phyloP scores from a whole-genome alignment of 2,113 vertebrate species.

The Marmota monax region DNA sequence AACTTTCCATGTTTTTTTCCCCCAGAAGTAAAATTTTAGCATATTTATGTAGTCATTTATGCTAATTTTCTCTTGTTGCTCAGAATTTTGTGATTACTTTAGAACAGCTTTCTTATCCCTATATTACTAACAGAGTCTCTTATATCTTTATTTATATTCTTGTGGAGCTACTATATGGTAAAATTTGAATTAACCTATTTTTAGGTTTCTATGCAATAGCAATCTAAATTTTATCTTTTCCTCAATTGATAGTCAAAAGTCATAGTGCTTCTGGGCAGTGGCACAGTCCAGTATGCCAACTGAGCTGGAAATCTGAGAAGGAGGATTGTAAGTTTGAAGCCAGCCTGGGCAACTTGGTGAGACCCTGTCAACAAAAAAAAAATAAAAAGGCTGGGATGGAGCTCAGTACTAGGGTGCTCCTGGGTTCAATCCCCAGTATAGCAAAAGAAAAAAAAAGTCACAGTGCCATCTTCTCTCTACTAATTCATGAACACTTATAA shows the following conservation, averaged over 20 bases:
- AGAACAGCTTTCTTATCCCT: background rate
- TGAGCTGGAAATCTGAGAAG: too few species aligned
- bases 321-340: too few species aligned
- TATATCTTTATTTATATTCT: constrained; percentile 7
- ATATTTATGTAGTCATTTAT: background rate
- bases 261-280: too few species aligned
- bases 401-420: too few species aligned
- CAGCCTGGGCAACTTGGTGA: too few species aligned
- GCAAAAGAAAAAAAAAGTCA: too few species aligned
- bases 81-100: background rate
- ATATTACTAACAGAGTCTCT: background rate
- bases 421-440: too few species aligned
- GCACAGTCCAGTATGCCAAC: too few species aligned
- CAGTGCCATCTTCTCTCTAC: background rate
- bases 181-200: background rate
- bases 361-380: too few species aligned
- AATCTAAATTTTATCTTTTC: background rate
- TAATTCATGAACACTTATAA: constrained; percentile 1
- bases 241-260: background rate
- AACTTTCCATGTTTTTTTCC: background rate
- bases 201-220: background rate
- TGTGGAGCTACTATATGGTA: background rate
- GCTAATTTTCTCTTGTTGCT: background rate
- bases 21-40: background rate
- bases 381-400: too few species aligned